These are phyloP conservation scores for Alces alces DNA, from an alignment of 2,113 vertebrate genomes.

Conservation along the genomic window DNA sequence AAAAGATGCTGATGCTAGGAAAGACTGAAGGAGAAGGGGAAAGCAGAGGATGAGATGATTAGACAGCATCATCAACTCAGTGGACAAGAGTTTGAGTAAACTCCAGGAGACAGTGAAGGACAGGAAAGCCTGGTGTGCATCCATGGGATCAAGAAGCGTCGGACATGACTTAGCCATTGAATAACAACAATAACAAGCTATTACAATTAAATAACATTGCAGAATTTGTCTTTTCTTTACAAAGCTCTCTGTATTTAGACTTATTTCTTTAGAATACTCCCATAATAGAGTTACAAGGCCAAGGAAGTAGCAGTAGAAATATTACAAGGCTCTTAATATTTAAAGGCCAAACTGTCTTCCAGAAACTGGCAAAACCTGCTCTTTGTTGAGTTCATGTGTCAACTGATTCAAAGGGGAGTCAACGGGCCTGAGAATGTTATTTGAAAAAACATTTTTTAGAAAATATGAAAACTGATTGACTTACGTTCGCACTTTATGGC, in stretches of 20 bases:
- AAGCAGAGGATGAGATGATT: not conserved
- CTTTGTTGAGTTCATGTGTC: not conserved
- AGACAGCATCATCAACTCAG: not conserved
- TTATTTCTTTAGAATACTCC: not conserved
- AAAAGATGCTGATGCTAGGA: not conserved
- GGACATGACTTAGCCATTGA: not conserved
- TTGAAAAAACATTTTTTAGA: not conserved
- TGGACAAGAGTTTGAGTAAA: not conserved
- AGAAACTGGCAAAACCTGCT: not conserved
- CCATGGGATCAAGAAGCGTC: not conserved
- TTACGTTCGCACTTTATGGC: slow-evolving; percentile 93
- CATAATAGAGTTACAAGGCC: not conserved
- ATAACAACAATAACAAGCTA: not conserved
- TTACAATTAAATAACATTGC: not conserved
- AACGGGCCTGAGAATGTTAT: not conserved
- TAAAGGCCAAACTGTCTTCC: not conserved
- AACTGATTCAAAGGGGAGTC: not conserved
- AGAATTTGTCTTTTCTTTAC: not conserved
- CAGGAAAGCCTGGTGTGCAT: not conserved
- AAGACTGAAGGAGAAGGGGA: not conserved
- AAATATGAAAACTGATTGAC: slow-evolving; percentile 44
- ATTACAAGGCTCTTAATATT: not conserved
- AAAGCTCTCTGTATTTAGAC: not conserved
- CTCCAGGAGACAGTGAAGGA: not conserved
- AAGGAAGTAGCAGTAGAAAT: not conserved